phyloP scores from a whole-genome alignment of 1,140 invertebrate genomes.

The Monomorium pharaonis region DNA sequence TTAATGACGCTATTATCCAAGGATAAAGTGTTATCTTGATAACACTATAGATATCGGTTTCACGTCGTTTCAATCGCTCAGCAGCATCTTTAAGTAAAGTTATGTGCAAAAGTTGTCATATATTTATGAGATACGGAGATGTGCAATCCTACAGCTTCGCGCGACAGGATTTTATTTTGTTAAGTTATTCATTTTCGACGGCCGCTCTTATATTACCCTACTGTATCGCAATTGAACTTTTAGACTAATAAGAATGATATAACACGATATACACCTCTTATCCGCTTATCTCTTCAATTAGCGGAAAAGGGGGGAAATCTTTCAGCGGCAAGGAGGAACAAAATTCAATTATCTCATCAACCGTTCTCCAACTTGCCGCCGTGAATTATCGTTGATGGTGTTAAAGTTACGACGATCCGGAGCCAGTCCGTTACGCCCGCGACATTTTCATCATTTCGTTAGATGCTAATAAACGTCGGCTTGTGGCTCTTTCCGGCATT shows the following conservation, averaged over 20 bases:
- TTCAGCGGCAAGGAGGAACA: slow-evolving; percentile 4
- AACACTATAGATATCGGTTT: slow-evolving; percentile 37
- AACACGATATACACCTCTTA: not conserved
- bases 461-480: slow-evolving; percentile 51
- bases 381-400: slow-evolving; percentile 42
- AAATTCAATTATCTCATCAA: slow-evolving; percentile 43
- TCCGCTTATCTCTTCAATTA: slow-evolving; percentile 38
- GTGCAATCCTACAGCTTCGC: not conserved
- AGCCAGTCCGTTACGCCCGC: slow-evolving; percentile 41
- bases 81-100: not conserved
- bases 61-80: slow-evolving; percentile 20
- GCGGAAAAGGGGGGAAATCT: slow-evolving; percentile 1
- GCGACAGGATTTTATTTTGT: not conserved
- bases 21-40: slow-evolving; percentile 29
- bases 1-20: slow-evolving; percentile 57
- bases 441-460: slow-evolving; percentile 56
- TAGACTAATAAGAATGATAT: not conserved
- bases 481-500: slow-evolving; percentile 42
- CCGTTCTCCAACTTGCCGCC: slow-evolving; percentile 36
- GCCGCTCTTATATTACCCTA: not conserved
- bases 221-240: not conserved
- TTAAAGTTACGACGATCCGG: slow-evolving; percentile 49
- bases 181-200: not conserved
- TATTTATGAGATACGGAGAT: not conserved
- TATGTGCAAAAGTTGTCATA: not conserved